Conservation (phyloP, 2,113 vertebrate species). For the Argyrosomus japonicus region DNA sequence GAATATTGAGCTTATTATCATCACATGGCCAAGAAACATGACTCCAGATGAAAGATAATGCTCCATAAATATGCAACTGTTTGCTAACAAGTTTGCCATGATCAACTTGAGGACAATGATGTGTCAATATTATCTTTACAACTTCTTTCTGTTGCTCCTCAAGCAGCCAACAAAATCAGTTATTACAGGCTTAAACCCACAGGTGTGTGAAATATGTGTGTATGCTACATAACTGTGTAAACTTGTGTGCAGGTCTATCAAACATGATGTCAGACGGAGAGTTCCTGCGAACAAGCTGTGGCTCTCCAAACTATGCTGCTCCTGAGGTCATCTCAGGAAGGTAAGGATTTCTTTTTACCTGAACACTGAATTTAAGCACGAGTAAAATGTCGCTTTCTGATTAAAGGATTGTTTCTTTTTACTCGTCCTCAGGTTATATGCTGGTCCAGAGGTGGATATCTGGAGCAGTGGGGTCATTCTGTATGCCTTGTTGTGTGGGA, state of each 20-base stretch:
- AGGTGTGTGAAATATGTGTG: background rate
- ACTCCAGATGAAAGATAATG: background rate
- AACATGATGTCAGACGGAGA: constrained; percentile 99
- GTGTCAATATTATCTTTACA: background rate
- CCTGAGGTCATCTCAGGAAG: constrained; percentile 99
- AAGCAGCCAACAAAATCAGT: background rate
- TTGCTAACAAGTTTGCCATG: too few relatives aligned
- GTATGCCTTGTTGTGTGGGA: constrained; percentile 96
- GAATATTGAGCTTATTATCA: background rate
- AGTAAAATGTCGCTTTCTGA: background rate
- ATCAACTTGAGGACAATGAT: too few relatives aligned
- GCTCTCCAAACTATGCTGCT: constrained; percentile 98
- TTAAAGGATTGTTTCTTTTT: background rate
- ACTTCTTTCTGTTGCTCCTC: background rate
- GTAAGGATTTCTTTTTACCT: constrained; percentile 74
- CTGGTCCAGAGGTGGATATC: constrained; percentile 98
- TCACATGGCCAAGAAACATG: background rate
- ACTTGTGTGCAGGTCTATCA: constrained; percentile 89
- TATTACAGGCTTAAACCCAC: background rate
- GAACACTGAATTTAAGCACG: background rate
- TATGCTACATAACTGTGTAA: background rate
- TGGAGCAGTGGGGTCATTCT: constrained; percentile 99
- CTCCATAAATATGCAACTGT: too few relatives aligned
- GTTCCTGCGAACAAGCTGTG: constrained; percentile 97
- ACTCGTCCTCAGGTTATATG: constrained; percentile 88